Base-by-base conservation (phyloP, 2,888 invertebrate species). In the Elysia crispata region DNA sequence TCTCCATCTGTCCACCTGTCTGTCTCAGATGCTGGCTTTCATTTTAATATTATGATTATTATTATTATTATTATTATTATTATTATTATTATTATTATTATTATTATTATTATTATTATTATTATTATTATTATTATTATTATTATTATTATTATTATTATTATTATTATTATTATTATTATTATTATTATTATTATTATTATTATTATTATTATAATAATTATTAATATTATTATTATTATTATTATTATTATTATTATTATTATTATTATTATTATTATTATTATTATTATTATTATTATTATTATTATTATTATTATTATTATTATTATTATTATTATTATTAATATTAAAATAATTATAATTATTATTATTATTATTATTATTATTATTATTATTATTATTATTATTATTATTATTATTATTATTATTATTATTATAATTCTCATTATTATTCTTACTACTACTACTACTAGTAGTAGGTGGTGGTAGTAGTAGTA, bases 51-150 rank as follows among this genome's bases (percentile, higher is more conserved):
- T 41, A 41, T 3, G 3, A 41, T 3, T 41, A 41, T 3, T 41
- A 41, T 3, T 41, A 41, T 3, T 41, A 41, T 3, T 41, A 41
- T 3, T 41, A 41, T 3, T 41, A 41, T 3, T 41, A 41, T 3
- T 41, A 41, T 3, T 41, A 41, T 3, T 41, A 41, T 3, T 41
- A 41, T 3, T 41, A 41, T 3, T 41, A 41, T 3, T 41, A 67
- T 76, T 41, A 76, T 76, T 66, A 66, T 76, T 50, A 77, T 69
- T 57, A 54, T 77, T 69, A 67, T 76, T 41, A 76, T 76, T 66
- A 66, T 76, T 50, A 77, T 69, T 57, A 54, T 77, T 69, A 64
- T 77, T 57, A 64, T 77, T 69, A 57, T 69, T 69, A 69, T 78
- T 72, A 77, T 78, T 50, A 64, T 72, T 72, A 73, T 78, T 72